Evolutionary conservation across 2,888 invertebrate species (phyloP).

Genomic region (Rugalucina vietnamica): DNA sequence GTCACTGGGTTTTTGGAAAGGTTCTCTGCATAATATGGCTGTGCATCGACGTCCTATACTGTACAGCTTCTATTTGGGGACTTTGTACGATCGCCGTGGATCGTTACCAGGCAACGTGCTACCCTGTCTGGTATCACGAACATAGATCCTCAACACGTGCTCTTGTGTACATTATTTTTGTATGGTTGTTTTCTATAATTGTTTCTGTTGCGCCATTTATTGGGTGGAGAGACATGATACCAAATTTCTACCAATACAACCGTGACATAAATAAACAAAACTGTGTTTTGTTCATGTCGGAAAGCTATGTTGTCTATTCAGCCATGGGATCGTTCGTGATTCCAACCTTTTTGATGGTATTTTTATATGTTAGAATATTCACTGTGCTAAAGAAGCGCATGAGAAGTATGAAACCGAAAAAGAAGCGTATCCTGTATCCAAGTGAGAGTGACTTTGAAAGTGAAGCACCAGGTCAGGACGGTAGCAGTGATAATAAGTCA

Average conservation of each 20-base stretch:
- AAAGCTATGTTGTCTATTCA: conserved; percentile 83
- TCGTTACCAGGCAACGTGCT: conserved; percentile 83
- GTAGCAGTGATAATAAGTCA: conserved; percentile 51
- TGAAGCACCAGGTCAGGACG: conserved; percentile 56
- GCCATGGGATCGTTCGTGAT: conserved; percentile 83
- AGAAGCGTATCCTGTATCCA: conserved; percentile 56
- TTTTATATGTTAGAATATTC: conserved; percentile 83
- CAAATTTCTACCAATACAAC: conserved; percentile 74
- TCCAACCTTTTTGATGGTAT: conserved; percentile 82
- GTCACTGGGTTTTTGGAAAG: conserved; percentile 83
- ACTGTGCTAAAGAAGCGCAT: conserved; percentile 79
- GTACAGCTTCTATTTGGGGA: conserved; percentile 84
- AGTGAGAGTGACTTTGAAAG: conserved; percentile 69
- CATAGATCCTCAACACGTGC: conserved; percentile 80
- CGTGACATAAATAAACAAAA: conserved; percentile 71
- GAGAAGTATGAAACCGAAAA: conserved; percentile 67
- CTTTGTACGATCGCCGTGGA: conserved; percentile 83
- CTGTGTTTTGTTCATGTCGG: conserved; percentile 81
- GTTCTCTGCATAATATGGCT: conserved; percentile 81
- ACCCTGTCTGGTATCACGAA: conserved; percentile 83
- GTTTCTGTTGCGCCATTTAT: conserved; percentile 83
- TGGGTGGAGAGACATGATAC: conserved; percentile 80
- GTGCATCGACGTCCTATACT: conserved; percentile 83
- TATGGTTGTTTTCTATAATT: conserved; percentile 83
- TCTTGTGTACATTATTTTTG: conserved; percentile 80